Evolutionary conservation across 2,797 vertebrate species (phyloP), one percentile per base, ranked within the genome.

Genomic region (Enteromius afrohamiltoni): DNA sequence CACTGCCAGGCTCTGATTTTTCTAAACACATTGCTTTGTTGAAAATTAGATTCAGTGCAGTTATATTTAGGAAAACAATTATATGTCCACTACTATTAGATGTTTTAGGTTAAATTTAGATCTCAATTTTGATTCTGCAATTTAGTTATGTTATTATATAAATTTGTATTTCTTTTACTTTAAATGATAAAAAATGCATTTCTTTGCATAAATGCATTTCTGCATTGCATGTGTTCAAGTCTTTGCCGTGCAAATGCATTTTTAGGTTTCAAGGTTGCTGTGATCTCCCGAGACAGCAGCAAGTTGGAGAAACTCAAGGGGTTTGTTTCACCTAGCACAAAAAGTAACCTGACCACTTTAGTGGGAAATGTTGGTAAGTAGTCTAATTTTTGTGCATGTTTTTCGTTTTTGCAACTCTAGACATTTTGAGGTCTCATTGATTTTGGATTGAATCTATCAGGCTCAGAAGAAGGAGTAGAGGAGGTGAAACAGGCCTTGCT

Each of bases 341-440:
- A 88, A 89, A 89, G 90, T 10, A 93, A 92, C 73, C 94, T 96
- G 82, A 94, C 92, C 85, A 95, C 95, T 45, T 60, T 96, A 8
- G 92, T 95, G 45, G 96, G 96, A 65, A 91, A 96, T 53, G 95
- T 96, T 42, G 95, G 96, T 96, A 85, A 92, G 95, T 76, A 16
- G 42, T 11, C 42, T 45, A 45, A 11, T 45, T 51, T 26, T 65
- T 78, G 19, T 19, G 6, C 31, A 2, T 23, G 6, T 31, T 2
- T 65, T 68, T 23, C n/a, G 1, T 14, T 21, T 62, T 4, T 31
- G 5, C 26, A 47, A 78, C n/a, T 16, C 26, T 19, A 16, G 7
- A 64, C 6, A 40, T n/a, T 2, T 19, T 6, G 23, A 26, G 14
- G 26, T 65, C 42, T 67, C 17, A 37, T 79, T 79, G 77, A 55